Evolutionary conservation across 30 jellyfish, hydroid and myxozoan genomes (phyloP).

Genomic region (Hydractinia symbiolongicarpus): DNA sequence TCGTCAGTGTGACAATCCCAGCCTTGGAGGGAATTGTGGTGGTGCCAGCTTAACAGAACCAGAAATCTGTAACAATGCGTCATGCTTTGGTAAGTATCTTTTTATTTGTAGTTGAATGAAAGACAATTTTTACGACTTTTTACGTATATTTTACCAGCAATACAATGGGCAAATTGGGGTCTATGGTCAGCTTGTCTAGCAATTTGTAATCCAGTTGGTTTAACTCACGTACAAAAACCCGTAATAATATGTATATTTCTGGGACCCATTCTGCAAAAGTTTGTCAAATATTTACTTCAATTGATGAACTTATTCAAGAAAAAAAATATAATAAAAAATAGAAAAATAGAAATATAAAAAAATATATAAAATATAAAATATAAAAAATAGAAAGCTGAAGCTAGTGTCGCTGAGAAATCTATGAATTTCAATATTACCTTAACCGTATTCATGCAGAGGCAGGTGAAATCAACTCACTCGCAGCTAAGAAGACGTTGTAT

Average conservation of each 20-base stretch:
- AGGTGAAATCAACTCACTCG: too few species aligned
- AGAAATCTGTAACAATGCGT: background rate
- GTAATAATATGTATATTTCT: conserved; percentile 1
- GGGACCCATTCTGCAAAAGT: background rate
- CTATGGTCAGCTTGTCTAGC: conserved; percentile 9
- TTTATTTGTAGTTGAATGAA: background rate
- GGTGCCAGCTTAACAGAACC: background rate
- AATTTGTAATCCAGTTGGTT: background rate
- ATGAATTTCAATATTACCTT: too few species aligned
- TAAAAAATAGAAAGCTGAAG: too few species aligned
- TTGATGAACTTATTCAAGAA: too few species aligned
- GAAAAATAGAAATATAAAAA: too few species aligned
- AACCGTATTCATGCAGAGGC: too few species aligned
- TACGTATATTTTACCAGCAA: background rate
- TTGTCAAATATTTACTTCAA: too few species aligned
- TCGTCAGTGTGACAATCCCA: background rate
- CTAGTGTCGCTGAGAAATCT: too few species aligned
- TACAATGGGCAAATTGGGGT: conserved; percentile 18
- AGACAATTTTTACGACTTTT: background rate
- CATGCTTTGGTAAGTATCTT: background rate
- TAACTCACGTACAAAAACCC: conserved; percentile 1
- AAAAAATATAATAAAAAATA: too few species aligned
- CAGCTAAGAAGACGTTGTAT: too few species aligned
- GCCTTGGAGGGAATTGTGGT: background rate
- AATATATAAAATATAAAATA: too few species aligned